Evolutionary conservation across 2,888 invertebrate species (phyloP), one percentile per base, ranked within the genome.

Genomic region (Stramonita haemastoma): DNA sequence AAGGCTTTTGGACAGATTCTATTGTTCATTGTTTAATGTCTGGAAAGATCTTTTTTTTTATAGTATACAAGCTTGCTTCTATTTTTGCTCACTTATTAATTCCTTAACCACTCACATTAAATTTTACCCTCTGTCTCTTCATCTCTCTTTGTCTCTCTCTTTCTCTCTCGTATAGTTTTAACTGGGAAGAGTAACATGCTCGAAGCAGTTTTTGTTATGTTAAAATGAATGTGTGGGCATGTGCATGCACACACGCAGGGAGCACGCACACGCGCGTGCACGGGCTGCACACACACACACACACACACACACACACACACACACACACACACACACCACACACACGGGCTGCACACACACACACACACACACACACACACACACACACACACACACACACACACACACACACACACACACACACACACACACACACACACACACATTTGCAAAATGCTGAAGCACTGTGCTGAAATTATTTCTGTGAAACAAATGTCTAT

Each of bases 341-440:
- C 60, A 60, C 60, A 60, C 60, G 19, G 13, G 60, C 60, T 19
- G 17, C 19, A 2, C 34, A 5, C 79, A 36, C 79, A 81, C 79
- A 36, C 79, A 81, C 79, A 81, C 79, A 81, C 36, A 81, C 79
- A 81, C 77, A 77, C 77, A 77, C 77, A 77, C 77, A 77, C 77
- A 77, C 77, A 77, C 77, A 77, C 77, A 77, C 77, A 77, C 77
- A 77, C 77, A 77, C 32, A 77, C 77, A 77, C 77, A 77, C 77
- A 77, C 29, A 29, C 29, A 29, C 77, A 19, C 77, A 29, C 29
- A 29, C 79, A 34, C 79, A 81, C 79, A 81, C 77, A 77, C 79
- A 81, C 79, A 34, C 79, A 81, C 36, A 81, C 79, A 81, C 79
- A 81, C 79, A 36, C 19, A 19, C 13, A 77, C 77, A 60, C 60